Evolutionary conservation across 2,797 vertebrate species (phyloP), one percentile per base, ranked within the genome.

Genomic region (Bradypodion pumilum): DNA sequence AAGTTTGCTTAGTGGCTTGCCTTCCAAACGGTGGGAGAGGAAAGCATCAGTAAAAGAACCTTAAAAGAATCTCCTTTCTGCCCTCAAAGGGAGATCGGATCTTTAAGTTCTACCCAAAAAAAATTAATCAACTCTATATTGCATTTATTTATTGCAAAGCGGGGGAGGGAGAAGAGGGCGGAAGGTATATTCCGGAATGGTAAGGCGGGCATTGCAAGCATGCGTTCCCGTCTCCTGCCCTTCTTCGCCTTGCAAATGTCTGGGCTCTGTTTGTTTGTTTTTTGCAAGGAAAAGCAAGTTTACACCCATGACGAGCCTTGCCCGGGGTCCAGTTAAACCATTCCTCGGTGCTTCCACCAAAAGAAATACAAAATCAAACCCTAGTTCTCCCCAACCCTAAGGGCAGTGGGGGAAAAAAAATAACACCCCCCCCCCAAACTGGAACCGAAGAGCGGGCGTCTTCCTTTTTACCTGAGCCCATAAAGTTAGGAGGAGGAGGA

Each of bases 401-500:
- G n/a, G n/a, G n/a, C n/a, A n/a, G n/a, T n/a, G n/a, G n/a, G n/a
- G n/a, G n/a, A n/a, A n/a, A 59, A 59, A 59, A 21, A 13, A 2
- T n/a, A n/a, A n/a, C n/a, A n/a, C 60, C 7, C 29, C 29, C 60
- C 19, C 27, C n/a, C 15, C n/a, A 29, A 13, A 65, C 13, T 63
- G 6, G 27, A 25, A 5, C 40, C 69, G 52, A 66, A 35, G 10
- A 35, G 10, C 8, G 44, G 25, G 10, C 1, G 46, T 2, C 7
- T 4, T 9, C 10, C 5, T 7, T 29, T 84, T 95, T 97, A 98
- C 97, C 97, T 97, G 94, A 74, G 94, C 92, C 91, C 95, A 91
- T 91, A 97, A 94, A 89, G 95, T 93, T 94, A 97, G 89, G 27
- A 97, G 89, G n/a, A n/a, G 89, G n/a, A n/a, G n/a, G 32, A 92